phyloP scores from a whole-genome alignment of 2,888 invertebrate genomes.

The Cheilosia vulpina region DNA sequence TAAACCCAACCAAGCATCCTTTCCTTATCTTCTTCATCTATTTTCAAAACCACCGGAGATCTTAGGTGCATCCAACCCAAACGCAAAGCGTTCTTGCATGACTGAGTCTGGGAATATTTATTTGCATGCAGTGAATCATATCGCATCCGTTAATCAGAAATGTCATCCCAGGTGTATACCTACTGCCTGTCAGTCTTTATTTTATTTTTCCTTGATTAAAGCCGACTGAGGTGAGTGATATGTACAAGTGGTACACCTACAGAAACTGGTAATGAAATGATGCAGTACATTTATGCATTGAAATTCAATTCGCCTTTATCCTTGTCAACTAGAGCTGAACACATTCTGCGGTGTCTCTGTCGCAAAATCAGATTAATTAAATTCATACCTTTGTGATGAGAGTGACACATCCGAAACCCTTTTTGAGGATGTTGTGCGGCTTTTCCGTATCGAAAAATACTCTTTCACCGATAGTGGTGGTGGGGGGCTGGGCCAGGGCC shows the following conservation, averaged over 20 bases:
- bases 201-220: not conserved
- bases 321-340: constrained; percentile 7
- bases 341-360: not conserved
- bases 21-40: not conserved
- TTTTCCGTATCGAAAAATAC: not conserved
- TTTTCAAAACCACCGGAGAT: not conserved
- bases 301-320: constrained; percentile 6
- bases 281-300: constrained; percentile 3
- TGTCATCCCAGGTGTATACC: not conserved
- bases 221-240: not conserved
- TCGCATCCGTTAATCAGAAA: not conserved
- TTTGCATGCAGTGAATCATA: not conserved
- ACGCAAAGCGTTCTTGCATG: not conserved
- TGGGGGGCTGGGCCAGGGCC: not conserved
- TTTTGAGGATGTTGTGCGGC: not conserved
- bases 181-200: too few relatives aligned
- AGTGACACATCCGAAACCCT: not conserved
- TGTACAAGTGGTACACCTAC: not conserved
- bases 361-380: constrained; percentile 6
- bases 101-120: not conserved
- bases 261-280: not conserved
- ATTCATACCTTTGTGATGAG: not conserved
- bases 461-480: not conserved
- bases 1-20: not conserved
- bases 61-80: not conserved